phyloP scores from a whole-genome alignment of 2,888 invertebrate genomes.

The Endomychus coccineus region DNA sequence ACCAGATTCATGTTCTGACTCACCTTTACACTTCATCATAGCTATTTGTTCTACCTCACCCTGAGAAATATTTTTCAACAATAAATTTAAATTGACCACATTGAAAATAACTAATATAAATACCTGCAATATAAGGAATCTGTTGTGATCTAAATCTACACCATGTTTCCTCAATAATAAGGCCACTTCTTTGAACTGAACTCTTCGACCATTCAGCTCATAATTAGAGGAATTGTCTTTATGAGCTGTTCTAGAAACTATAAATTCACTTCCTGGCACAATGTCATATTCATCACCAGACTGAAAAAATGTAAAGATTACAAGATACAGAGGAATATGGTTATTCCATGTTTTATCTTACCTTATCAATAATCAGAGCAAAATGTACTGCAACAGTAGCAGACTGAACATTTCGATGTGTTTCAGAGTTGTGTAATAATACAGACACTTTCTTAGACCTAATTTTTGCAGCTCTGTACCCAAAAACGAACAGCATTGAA shows the following conservation, averaged over 20 bases:
- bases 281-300: slow-evolving; percentile 65
- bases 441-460: slow-evolving; percentile 92
- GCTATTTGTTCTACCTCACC: slow-evolving; percentile 99
- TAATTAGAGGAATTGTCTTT: slow-evolving; percentile 76
- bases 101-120: slow-evolving; percentile 6
- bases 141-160: slow-evolving; percentile 92
- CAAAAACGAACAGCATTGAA: slow-evolving; percentile 98
- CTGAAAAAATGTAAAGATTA: slow-evolving; percentile 37
- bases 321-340: too few relatives aligned
- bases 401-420: slow-evolving; percentile 62
- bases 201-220: slow-evolving; percentile 62
- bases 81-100: slow-evolving; percentile 1
- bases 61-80: slow-evolving; percentile 53
- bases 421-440: slow-evolving; percentile 85
- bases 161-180: slow-evolving; percentile 68
- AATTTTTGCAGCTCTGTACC: slow-evolving; percentile 91
- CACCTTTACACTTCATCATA: slow-evolving; percentile 95
- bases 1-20: slow-evolving; percentile 79
- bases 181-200: slow-evolving; percentile 83
- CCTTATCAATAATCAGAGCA: slow-evolving; percentile 69
- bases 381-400: slow-evolving; percentile 91
- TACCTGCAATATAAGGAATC: slow-evolving; percentile 95
- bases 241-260: slow-evolving; percentile 79
- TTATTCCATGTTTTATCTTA: too few relatives aligned
- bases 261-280: slow-evolving; percentile 71